These are phyloP conservation scores for Erynnis tages DNA, from an alignment of 2,888 invertebrate species.

Conservation along the genomic window DNA sequence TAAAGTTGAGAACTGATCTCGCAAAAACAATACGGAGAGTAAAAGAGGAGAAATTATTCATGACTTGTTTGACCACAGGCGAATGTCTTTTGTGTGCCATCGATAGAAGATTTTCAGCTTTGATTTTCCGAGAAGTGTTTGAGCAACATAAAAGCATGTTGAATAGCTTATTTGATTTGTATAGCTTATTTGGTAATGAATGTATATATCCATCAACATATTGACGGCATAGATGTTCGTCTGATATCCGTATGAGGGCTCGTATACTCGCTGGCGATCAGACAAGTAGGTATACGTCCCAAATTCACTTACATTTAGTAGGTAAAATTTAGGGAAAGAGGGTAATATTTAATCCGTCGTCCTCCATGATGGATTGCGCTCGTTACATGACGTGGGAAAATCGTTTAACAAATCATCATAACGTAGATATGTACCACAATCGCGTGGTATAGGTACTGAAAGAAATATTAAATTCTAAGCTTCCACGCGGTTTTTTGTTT, in stretches of 20 bases:
- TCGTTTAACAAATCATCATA: conserved; percentile 36
- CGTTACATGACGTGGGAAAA: conserved; percentile 36
- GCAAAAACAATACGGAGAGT: conserved; percentile 40
- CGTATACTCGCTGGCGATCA: background rate
- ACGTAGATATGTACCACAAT: background rate
- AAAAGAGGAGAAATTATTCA: conserved; percentile 30
- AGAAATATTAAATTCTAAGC: no score
- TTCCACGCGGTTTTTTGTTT: no score
- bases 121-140: no score
- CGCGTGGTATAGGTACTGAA: conserved; percentile 1
- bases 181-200: no score
- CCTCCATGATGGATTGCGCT: conserved; percentile 45
- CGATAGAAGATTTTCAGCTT: no score
- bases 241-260: no score
- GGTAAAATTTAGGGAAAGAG: conserved; percentile 36
- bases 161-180: no score
- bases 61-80: background rate
- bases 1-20: conserved; percentile 38
- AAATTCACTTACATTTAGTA: conserved; percentile 39
- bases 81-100: background rate
- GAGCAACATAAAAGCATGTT: no score
- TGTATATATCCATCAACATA: no score
- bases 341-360: conserved; percentile 49
- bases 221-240: no score
- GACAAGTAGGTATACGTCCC: conserved; percentile 1